Evolutionary conservation across 2,113 vertebrate species (phyloP).

Genomic region (Martes martes): DNA sequence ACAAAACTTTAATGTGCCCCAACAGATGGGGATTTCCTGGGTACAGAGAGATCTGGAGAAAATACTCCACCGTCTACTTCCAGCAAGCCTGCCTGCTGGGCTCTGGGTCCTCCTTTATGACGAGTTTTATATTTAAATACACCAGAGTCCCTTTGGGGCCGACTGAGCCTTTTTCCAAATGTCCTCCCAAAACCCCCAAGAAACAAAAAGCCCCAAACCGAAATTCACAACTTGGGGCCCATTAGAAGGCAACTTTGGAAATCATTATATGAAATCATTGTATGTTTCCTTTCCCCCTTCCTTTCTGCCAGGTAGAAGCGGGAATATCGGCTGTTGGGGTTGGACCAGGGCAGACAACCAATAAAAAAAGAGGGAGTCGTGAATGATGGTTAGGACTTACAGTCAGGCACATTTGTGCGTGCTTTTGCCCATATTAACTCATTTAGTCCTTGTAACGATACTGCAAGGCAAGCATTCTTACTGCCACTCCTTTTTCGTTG

Average conservation of each 20-base stretch:
- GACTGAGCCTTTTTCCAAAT: neutral
- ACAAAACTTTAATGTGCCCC: neutral
- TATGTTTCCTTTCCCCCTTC: neutral
- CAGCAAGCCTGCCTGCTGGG: neutral
- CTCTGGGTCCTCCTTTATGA: neutral
- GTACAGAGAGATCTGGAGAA: neutral
- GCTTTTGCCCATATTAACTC: neutral
- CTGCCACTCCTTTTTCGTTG: neutral
- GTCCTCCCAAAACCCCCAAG: neutral
- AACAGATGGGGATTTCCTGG: neutral
- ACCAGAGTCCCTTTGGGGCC: neutral
- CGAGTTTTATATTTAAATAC: neutral
- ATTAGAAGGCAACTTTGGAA: neutral
- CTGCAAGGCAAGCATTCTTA: too few species aligned
- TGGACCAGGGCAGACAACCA: neutral
- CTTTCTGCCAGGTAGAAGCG: neutral
- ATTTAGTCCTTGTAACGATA: neutral
- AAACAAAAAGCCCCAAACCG: neutral
- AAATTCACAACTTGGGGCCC: neutral
- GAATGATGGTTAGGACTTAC: accelerated
- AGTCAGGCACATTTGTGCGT: too few species aligned
- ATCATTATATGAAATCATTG: neutral
- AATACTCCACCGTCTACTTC: neutral
- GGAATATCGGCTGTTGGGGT: neutral
- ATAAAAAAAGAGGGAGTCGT: neutral